These are phyloP conservation scores for Echinarachnius parma DNA, from an alignment of 53 echinoderm and acorn worm species.

Conservation along the genomic window DNA sequence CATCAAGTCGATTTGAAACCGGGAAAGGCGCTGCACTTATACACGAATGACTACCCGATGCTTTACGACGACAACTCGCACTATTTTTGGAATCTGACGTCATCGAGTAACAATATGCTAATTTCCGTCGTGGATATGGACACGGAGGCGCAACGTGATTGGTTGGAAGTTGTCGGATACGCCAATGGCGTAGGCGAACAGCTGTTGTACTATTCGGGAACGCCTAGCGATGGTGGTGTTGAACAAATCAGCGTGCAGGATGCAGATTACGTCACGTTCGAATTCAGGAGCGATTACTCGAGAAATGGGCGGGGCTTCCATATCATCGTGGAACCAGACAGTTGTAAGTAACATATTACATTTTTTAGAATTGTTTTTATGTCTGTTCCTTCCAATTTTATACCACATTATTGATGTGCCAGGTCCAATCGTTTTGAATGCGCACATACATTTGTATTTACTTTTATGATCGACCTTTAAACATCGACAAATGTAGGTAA, in stretches of 20 bases:
- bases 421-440: no score
- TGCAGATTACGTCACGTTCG: conserved; percentile 42
- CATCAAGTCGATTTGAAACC: conserved; percentile 4
- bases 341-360: conserved; percentile 27
- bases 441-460: no score
- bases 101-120: background rate
- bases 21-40: conserved; percentile 26
- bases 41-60: conserved; percentile 31
- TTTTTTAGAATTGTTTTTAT: background rate
- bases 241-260: conserved; percentile 1
- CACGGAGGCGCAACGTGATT: conserved; percentile 36
- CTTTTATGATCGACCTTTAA: no score
- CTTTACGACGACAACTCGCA: conserved; percentile 24
- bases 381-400: no score
- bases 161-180: conserved; percentile 8
- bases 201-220: conserved; percentile 17
- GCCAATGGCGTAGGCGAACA: background rate
- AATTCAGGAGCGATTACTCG: conserved; percentile 50
- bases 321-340: conserved; percentile 53
- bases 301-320: conserved; percentile 53
- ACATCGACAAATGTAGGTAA: no score
- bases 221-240: conserved; percentile 11
- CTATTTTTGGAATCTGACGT: conserved; percentile 35
- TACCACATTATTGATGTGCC: no score
- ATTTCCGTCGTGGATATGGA: conserved; percentile 31